These are phyloP conservation scores for Neogobius melanostomus DNA, from an alignment of 2,113 vertebrate species.

Conservation along the genomic window DNA sequence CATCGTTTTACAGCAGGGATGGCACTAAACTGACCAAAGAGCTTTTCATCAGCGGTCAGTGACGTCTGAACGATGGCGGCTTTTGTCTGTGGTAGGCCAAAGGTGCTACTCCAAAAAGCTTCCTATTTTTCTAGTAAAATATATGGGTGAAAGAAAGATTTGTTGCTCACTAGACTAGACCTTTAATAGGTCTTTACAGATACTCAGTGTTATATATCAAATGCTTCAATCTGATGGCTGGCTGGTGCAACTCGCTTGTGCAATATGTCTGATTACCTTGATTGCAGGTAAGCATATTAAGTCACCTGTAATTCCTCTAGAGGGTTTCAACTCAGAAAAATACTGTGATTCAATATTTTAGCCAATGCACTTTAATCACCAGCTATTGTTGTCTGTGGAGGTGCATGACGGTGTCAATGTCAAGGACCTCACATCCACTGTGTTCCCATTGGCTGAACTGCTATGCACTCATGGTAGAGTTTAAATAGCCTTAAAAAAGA, in stretches of 20 bases:
- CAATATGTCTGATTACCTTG: slow-evolving; percentile 2
- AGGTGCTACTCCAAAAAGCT: not conserved
- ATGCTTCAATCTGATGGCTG: not conserved
- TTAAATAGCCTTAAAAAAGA: slow-evolving; percentile 25
- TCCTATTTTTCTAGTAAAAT: not conserved
- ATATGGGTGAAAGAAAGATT: slow-evolving; percentile 5
- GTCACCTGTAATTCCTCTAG: not conserved
- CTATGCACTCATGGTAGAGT: slow-evolving; percentile 23
- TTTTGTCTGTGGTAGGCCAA: slow-evolving; percentile 6
- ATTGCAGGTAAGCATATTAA: slow-evolving; percentile 1
- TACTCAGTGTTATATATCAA: not conserved
- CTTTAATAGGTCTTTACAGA: not conserved
- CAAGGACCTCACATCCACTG: slow-evolving; percentile 6
- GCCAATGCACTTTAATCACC: slow-evolving; percentile 10
- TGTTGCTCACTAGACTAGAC: not conserved
- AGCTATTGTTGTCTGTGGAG: slow-evolving; percentile 23
- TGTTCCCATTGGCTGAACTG: slow-evolving; percentile 33
- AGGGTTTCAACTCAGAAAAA: not conserved
- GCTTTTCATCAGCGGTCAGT: slow-evolving; percentile 13
- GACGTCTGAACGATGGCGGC: not conserved
- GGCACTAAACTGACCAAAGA: slow-evolving; percentile 27
- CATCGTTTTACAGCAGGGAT: slow-evolving; percentile 8
- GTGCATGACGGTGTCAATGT: slow-evolving; percentile 25
- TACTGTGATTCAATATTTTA: not conserved
- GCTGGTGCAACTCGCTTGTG: not conserved